Conservation (phyloP, 2,113 vertebrate species). For the Baryphthengus martii region DNA sequence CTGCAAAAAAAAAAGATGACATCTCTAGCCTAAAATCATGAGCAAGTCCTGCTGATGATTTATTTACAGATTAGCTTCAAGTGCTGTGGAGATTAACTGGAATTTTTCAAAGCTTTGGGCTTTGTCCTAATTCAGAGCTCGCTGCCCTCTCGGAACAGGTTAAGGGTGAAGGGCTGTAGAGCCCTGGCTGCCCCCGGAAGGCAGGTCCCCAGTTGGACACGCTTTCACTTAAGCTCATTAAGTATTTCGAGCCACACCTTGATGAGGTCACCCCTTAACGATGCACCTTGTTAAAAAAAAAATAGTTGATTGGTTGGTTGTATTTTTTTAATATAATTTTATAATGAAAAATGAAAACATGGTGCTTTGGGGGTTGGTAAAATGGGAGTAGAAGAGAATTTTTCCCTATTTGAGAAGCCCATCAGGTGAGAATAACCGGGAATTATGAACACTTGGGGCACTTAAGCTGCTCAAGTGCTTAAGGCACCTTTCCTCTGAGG, state of each 20-base stretch:
- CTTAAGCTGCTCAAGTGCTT: background rate
- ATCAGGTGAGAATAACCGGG: background rate
- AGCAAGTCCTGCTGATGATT: background rate
- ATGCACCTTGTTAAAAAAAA: background rate
- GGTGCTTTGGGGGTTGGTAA: background rate
- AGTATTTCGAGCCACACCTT: conserved; percentile 21
- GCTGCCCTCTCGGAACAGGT: background rate
- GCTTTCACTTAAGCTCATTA: background rate
- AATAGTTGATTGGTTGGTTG: background rate
- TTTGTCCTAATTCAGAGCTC: background rate
- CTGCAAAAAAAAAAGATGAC: background rate
- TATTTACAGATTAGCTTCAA: background rate
- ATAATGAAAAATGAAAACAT: background rate
- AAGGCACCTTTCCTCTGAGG: too few relatives aligned
- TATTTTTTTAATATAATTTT: background rate
- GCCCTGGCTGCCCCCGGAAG: background rate
- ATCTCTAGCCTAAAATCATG: background rate
- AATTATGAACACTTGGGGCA: background rate
- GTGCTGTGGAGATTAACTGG: background rate
- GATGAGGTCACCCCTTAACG: background rate
- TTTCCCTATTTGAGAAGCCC: background rate
- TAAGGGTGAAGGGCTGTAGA: background rate
- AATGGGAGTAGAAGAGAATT: background rate
- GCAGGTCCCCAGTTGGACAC: background rate
- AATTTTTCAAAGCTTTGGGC: background rate